These are phyloP conservation scores for Leptocoma aspasia DNA, from an alignment of 2,113 vertebrate genomes.

Conservation along the genomic window DNA sequence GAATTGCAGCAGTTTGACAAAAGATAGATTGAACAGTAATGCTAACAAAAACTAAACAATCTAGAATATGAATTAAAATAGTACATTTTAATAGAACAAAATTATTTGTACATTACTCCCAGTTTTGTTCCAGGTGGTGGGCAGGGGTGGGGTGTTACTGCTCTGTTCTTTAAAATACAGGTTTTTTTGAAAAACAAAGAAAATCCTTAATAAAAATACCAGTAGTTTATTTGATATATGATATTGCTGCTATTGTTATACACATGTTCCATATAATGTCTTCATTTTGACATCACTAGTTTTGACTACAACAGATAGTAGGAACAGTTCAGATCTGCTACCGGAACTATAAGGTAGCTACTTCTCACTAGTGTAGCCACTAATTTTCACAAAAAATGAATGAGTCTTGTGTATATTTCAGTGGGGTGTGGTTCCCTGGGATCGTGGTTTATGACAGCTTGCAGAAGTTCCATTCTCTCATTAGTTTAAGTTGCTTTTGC, in stretches of 20 bases:
- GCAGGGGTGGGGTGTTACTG: accelerated
- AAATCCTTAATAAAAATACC: not conserved
- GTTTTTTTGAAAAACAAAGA: not conserved
- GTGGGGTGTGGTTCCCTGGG: not conserved
- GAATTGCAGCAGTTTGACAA: not conserved
- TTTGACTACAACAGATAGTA: not conserved
- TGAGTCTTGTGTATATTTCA: not conserved
- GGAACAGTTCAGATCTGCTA: not conserved
- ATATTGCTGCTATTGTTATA: not conserved
- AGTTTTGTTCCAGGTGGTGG: not conserved
- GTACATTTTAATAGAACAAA: not conserved
- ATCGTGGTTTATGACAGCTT: not conserved
- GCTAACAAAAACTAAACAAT: not conserved
- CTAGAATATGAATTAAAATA: not conserved
- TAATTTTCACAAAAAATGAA: not conserved
- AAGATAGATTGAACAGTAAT: not conserved
- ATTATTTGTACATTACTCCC: not conserved
- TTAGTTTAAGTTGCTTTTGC: not conserved
- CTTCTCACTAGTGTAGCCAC: not conserved
- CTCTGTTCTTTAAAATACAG: not conserved
- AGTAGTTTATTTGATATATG: not conserved
- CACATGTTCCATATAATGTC: not conserved
- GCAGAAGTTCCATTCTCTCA: not conserved
- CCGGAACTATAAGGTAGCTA: not conserved
- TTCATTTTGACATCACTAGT: not conserved